These are phyloP conservation scores for Tigriopus californicus DNA, from an alignment of 2,888 invertebrate species.

Conservation along the genomic window DNA sequence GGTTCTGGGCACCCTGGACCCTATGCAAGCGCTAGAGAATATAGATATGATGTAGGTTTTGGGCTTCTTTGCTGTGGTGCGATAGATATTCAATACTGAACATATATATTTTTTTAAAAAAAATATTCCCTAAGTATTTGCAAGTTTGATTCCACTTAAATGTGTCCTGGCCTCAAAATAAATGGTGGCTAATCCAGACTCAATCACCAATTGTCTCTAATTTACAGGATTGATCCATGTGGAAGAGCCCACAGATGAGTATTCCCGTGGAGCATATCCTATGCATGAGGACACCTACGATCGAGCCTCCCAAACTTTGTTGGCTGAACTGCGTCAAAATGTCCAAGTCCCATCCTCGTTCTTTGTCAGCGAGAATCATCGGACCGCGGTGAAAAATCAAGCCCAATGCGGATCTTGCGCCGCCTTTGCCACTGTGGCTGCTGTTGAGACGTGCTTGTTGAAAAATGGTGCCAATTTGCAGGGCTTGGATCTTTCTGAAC, in stretches of 20 bases:
- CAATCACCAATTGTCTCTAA: too few species aligned
- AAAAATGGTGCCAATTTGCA: not conserved
- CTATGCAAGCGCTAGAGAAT: too few species aligned
- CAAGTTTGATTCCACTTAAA: too few species aligned
- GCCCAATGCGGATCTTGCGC: conserved; percentile 3
- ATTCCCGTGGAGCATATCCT: not conserved
- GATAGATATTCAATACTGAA: too few species aligned
- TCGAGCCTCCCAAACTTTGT: not conserved
- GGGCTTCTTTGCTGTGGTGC: too few species aligned
- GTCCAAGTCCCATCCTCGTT: not conserved
- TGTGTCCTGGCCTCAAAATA: too few species aligned
- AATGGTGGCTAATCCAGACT: too few species aligned
- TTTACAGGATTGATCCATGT: not conserved
- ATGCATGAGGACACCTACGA: not conserved
- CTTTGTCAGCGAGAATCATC: not conserved
- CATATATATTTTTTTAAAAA: too few species aligned
- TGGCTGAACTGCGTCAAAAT: not conserved
- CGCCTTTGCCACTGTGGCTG: not conserved
- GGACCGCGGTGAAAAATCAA: not conserved
- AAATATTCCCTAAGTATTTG: too few species aligned
- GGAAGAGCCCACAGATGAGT: not conserved
- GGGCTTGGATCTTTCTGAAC: conserved; percentile 6
- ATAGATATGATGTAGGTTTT: too few species aligned
- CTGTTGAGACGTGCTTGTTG: not conserved
- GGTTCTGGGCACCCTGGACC: too few species aligned